phyloP scores from a whole-genome alignment of 2,888 invertebrate species.

The Xestia rhomboidea region DNA sequence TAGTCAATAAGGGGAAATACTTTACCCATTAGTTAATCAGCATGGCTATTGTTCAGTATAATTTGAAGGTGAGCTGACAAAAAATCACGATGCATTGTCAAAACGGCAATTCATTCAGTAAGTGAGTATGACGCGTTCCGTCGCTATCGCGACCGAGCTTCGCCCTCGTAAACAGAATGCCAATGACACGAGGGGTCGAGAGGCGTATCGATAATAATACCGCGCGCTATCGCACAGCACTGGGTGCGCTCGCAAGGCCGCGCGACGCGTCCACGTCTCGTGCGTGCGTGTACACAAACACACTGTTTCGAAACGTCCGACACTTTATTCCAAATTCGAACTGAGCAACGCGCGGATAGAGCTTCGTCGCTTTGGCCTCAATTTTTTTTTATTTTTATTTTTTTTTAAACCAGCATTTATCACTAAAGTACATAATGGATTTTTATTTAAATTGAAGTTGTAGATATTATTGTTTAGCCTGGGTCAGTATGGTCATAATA shows the following conservation, averaged over 20 bases:
- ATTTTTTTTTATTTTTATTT: slow-evolving; percentile 49
- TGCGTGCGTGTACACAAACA: slow-evolving; percentile 79
- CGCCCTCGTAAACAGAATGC: slow-evolving; percentile 87
- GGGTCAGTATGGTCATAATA: slow-evolving; percentile 52
- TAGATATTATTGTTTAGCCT: slow-evolving; percentile 8
- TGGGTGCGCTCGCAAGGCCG: slow-evolving; percentile 87
- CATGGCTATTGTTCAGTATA: slow-evolving; percentile 34
- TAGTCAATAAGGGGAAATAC: slow-evolving; percentile 8
- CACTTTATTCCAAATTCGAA: slow-evolving; percentile 77
- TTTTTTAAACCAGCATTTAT: slow-evolving; percentile 15
- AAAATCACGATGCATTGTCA: slow-evolving; percentile 50
- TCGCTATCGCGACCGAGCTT: slow-evolving; percentile 82
- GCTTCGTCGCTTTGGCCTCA: slow-evolving; percentile 50
- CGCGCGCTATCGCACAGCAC: slow-evolving; percentile 83
- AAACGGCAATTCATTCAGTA: slow-evolving; percentile 73
- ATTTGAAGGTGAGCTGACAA: slow-evolving; percentile 55
- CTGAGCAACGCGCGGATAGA: slow-evolving; percentile 55
- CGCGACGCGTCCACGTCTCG: slow-evolving; percentile 77
- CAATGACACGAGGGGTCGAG: slow-evolving; percentile 87
- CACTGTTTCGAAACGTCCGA: slow-evolving; percentile 76
- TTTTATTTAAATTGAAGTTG: slow-evolving; percentile 10
- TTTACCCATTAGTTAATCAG: slow-evolving; percentile 37
- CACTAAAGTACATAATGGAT: not conserved
- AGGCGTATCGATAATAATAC: slow-evolving; percentile 85
- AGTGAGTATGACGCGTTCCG: slow-evolving; percentile 73